Evolutionary conservation across 2,113 vertebrate species (phyloP).

Genomic region (Microcebus griseorufus): DNA sequence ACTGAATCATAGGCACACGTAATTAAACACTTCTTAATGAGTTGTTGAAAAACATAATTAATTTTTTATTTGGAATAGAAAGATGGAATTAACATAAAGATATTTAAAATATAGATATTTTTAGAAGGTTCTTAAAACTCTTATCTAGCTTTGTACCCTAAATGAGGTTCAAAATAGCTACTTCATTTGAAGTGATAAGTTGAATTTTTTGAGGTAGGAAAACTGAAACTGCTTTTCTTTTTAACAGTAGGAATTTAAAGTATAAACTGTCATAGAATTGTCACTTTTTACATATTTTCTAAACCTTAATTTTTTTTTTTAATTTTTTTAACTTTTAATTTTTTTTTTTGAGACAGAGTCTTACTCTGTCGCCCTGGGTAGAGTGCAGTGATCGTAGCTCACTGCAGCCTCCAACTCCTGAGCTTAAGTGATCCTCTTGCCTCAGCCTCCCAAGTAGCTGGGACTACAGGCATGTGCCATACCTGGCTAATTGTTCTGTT

Average conservation of each 20-base stretch:
- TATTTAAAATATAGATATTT: neutral
- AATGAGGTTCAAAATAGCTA: neutral
- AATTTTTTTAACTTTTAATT: too few relatives aligned
- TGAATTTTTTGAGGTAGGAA: constrained; percentile 12
- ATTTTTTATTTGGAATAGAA: constrained; percentile 38
- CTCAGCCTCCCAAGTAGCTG: too few relatives aligned
- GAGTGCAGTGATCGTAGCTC: too few relatives aligned
- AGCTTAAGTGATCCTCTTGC: too few relatives aligned
- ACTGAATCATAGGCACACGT: neutral
- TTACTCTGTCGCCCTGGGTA: too few relatives aligned
- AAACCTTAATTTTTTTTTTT: too few relatives aligned
- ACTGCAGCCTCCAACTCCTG: too few relatives aligned
- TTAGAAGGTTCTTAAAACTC: neutral
- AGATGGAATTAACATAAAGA: neutral
- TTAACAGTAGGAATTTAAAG: neutral
- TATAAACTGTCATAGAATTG: neutral
- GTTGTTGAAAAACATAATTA: neutral
- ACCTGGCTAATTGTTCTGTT: too few relatives aligned
- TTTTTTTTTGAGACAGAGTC: too few relatives aligned
- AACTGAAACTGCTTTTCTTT: neutral
- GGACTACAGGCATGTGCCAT: too few relatives aligned
- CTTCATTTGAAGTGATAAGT: constrained; percentile 6
- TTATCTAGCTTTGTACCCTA: neutral
- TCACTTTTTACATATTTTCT: neutral
- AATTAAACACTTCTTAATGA: neutral